Evolutionary conservation across 1,140 invertebrate genomes (phyloP), one percentile per base, ranked within the genome.

Genomic region (Potamilus streckersoni): DNA sequence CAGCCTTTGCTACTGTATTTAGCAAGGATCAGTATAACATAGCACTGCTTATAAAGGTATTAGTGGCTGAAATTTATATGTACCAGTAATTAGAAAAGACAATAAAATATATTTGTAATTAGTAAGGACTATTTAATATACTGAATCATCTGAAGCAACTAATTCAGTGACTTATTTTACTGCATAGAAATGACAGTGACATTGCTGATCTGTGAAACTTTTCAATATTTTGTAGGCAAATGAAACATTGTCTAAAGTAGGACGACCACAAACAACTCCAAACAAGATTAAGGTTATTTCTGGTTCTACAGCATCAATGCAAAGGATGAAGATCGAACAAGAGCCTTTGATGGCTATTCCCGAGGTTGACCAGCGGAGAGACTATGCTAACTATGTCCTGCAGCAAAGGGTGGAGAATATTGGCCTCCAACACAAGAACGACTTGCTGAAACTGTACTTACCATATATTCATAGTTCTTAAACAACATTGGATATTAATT

Each of bases 251-350:
- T 73, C 80, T 11, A 60, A 82, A 56, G 74, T 76, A 59, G 81
- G 80, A 8, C 77, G 78, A 17, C 79, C 78, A 56, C 63, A 69
- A 27, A 75, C 78, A 17, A 66, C 61, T n/a, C 76, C 75, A 14
- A 63, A 62, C 23, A 86, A 83, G 73, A 74, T 86, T 27, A 86
- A 86, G 64, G 85, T 86, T n/a, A 63, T 79, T n/a, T 60, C 82
- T 58, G 83, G 82, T 11, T 63, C 78, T 4, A 78, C 78, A 23
- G 71, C 80, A 8, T 82, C 82, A 2, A 74, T 73, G 38, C 20
- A 69, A 14, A 58, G 82, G 3, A 72, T 81, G 2, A 81, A 81
- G 13, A 65, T 86, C 17, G 77, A 80, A 23, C 49, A 77, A 11
- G 60, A 77, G 55, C 70, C 61, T 15, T 58, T 61, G 19, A 70